Evolutionary conservation across 2,888 invertebrate species (phyloP).

Genomic region (Luperina testacea): DNA sequence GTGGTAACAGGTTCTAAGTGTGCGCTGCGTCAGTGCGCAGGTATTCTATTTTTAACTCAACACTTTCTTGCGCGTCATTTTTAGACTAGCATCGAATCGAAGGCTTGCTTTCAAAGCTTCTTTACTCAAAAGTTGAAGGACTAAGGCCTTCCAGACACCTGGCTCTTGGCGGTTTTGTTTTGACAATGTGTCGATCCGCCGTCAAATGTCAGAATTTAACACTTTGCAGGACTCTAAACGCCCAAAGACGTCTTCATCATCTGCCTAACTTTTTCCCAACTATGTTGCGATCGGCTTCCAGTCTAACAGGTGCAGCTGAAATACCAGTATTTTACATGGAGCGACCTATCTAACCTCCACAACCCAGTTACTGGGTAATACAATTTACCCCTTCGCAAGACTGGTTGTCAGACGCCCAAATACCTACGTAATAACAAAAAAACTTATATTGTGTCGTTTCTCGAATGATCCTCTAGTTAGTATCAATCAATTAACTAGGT

Average conservation of each 20-base stretch:
- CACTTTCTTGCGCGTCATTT: conserved; percentile 77
- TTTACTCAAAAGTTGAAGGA: conserved; percentile 63
- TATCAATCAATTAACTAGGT: neutral
- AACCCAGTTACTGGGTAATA: neutral
- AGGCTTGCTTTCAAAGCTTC: conserved; percentile 75
- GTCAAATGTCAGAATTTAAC: neutral
- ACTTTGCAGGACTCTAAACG: neutral
- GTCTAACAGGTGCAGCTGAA: neutral
- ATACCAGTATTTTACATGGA: too few species aligned
- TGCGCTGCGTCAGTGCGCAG: neutral
- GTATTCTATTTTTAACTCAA: conserved; percentile 74
- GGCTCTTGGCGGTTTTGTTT: conserved; percentile 28
- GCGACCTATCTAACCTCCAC: neutral
- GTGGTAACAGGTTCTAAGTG: neutral
- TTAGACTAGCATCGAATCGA: conserved; percentile 62
- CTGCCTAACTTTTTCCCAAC: neutral
- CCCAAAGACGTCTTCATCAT: neutral
- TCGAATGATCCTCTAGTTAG: neutral
- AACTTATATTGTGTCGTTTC: neutral
- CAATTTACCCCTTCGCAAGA: neutral
- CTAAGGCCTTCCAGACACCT: conserved; percentile 4
- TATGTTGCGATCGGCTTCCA: neutral
- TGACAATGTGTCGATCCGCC: conserved; percentile 21
- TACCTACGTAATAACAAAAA: neutral
- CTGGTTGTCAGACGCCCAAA: neutral